Evolutionary conservation across 2,113 vertebrate species (phyloP).

Genomic region (Prietella phreatophila): DNA sequence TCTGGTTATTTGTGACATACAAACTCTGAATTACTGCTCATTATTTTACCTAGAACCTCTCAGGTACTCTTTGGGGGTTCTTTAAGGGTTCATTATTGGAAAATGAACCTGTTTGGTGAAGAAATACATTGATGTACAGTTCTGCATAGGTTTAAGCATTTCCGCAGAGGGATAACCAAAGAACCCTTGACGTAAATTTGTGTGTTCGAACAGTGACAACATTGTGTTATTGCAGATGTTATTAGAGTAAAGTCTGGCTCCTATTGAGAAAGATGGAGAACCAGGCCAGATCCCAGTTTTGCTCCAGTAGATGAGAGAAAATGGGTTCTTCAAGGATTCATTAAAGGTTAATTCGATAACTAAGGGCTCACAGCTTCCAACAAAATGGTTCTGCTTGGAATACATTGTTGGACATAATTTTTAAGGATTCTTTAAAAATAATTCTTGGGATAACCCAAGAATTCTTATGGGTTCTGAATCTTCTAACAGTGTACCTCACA

Average conservation of each 20-base stretch:
- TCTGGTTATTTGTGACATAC: too few species aligned
- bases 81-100: not conserved
- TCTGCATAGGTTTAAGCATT: not conserved
- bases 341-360: not conserved
- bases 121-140: not conserved
- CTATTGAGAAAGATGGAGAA: not conserved
- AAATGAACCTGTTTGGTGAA: not conserved
- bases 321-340: not conserved
- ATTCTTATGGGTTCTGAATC: not conserved
- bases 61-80: not conserved
- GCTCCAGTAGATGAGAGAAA: not conserved
- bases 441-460: not conserved
- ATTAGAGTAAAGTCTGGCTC: not conserved
- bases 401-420: not conserved
- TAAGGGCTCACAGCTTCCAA: not conserved
- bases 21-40: not conserved
- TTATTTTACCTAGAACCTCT: not conserved
- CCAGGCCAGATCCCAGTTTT: not conserved
- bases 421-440: not conserved
- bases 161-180: not conserved
- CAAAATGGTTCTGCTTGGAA: not conserved
- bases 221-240: not conserved
- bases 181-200: too few species aligned
- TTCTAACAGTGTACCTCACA: not conserved
- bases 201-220: not conserved